These are phyloP conservation scores for Beaufortia kweichowensis DNA, from an alignment of 2,113 vertebrate species.

Conservation along the genomic window DNA sequence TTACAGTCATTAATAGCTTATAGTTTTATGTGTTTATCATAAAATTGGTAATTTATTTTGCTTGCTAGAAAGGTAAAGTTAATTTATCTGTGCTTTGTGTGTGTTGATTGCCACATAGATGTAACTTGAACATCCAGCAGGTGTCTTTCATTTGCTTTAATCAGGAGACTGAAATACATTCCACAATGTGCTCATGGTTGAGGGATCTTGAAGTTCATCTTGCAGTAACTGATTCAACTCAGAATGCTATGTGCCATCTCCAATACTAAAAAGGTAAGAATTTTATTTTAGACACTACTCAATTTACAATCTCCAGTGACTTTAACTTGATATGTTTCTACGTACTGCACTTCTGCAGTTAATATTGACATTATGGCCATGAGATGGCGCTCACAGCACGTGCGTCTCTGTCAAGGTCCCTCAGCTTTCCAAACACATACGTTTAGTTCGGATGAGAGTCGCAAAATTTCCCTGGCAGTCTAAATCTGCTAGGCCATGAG, in stretches of 20 bases:
- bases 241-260: background rate
- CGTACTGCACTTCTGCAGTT: too few species aligned
- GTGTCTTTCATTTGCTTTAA: background rate
- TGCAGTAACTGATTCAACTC: background rate
- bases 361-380: background rate
- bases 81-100: too few species aligned
- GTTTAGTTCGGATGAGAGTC: background rate
- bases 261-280: background rate
- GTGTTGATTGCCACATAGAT: background rate
- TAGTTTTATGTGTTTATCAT: too few species aligned
- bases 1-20: background rate
- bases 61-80: too few species aligned
- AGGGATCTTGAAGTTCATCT: background rate
- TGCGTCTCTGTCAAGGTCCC: too few species aligned
- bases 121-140: background rate
- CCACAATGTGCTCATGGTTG: background rate
- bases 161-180: background rate
- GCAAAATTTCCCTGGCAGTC: background rate
- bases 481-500: background rate
- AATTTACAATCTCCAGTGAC: background rate
- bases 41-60: too few species aligned
- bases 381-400: conserved; percentile 22
- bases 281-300: background rate
- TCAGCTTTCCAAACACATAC: background rate
- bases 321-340: too few species aligned